Evolutionary conservation across 1,140 invertebrate genomes (phyloP).

Genomic region (Matsumurasca onukii): DNA sequence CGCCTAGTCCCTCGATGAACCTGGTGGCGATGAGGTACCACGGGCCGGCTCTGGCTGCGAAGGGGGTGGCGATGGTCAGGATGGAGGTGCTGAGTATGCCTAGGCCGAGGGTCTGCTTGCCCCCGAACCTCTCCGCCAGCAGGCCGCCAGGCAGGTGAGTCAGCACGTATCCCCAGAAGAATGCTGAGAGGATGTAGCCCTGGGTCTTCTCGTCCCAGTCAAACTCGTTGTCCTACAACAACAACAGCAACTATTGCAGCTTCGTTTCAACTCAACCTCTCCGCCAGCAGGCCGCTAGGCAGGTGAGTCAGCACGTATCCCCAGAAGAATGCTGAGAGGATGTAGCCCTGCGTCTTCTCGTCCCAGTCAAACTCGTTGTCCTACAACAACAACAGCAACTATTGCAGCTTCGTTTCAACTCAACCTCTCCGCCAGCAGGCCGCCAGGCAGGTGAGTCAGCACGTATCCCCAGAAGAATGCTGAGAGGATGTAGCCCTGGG

Average conservation of each 20-base stretch:
- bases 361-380: slow-evolving; percentile 60
- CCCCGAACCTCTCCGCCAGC: slow-evolving; percentile 57
- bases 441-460: slow-evolving; percentile 61
- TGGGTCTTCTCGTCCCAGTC: slow-evolving; percentile 64
- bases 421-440: slow-evolving; percentile 57
- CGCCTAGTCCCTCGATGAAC: slow-evolving; percentile 57
- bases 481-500: slow-evolving; percentile 58
- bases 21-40: slow-evolving; percentile 52
- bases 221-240: slow-evolving; percentile 49
- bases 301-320: slow-evolving; percentile 64
- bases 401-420: slow-evolving; percentile 56
- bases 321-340: slow-evolving; percentile 60
- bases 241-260: no score
- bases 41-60: slow-evolving; percentile 44
- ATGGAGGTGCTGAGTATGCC: slow-evolving; percentile 54
- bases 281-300: slow-evolving; percentile 59
- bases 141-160: slow-evolving; percentile 63
- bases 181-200: slow-evolving; percentile 57
- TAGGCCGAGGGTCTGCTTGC: slow-evolving; percentile 54
- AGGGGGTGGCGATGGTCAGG: slow-evolving; percentile 49
- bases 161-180: slow-evolving; percentile 62
- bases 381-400: slow-evolving; percentile 37
- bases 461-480: slow-evolving; percentile 65
- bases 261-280: slow-evolving; percentile 55
- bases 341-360: slow-evolving; percentile 59